phyloP scores from a whole-genome alignment of 2,797 vertebrate species.

The Spheniscus humboldti region DNA sequence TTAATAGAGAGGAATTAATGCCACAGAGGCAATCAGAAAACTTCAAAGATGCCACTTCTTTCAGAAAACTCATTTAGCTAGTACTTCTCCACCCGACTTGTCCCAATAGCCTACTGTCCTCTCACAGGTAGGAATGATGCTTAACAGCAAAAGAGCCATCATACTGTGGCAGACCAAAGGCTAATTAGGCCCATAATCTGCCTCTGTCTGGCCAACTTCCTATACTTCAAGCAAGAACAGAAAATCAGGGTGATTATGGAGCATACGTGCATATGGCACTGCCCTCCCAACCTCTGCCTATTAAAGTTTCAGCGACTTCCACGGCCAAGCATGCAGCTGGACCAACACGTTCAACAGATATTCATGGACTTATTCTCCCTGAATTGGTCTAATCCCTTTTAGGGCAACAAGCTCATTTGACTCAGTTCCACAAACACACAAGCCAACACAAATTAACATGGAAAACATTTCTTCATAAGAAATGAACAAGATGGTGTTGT shows the following conservation, averaged over 20 bases:
- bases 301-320: neutral
- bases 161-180: neutral
- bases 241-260: neutral
- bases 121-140: neutral
- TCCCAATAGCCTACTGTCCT: neutral
- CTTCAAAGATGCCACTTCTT: neutral
- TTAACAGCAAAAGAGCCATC: neutral
- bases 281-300: neutral
- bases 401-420: neutral
- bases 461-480: neutral
- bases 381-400: neutral
- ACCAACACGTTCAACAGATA: neutral
- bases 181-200: neutral
- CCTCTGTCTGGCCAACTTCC: neutral
- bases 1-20: neutral
- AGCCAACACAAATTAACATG: neutral
- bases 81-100: neutral
- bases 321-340: neutral
- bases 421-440: neutral
- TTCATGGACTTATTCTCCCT: neutral
- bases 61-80: neutral
- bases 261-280: fast-evolving
- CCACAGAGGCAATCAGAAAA: neutral
- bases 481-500: neutral
- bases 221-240: neutral